Base-by-base conservation (phyloP, 2,113 vertebrate species). In the Pterocles orientalis region DNA sequence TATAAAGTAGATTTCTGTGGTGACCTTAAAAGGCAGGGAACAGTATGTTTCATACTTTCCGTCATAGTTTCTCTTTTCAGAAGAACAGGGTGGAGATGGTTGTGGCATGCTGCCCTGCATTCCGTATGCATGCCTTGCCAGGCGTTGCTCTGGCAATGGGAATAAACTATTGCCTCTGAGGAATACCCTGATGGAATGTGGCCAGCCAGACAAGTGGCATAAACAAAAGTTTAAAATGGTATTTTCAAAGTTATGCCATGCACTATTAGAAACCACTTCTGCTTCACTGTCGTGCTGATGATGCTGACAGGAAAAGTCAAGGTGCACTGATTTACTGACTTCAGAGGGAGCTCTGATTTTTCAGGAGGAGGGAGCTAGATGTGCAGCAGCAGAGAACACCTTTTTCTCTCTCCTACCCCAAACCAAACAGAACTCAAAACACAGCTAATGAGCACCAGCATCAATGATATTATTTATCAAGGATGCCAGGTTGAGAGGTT, bases 21-120 rank as follows among this genome's bases (percentile, higher is more conserved):
- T 94, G 86, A 10, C 95, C 88, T 12, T 96, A 95, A 94, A 97
- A 97, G 96, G 96, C 95, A 71, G 57, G 76, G 95, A 95, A 90
- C 82, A 66, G 25, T 36, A 10, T 2, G 65, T 87, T 84, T 65
- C 77, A 29, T 69, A 6, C 39, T 77, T 73, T 23, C 70, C 90
- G 14, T 65, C 61, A 0, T 26, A 33, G 75, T 20, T 8, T 65
- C 75, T 23, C 51, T 48, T 20, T 39, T 17, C 65, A 82, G 34
- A 41, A 72, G 78, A 25, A 65, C 92, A 88, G 95, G 93, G 91
- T 92, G 84, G 92, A 16, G 94, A 21, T 14, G 18, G 25, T n/a
- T 8, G 14, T 94, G 82, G 93, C 58, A 4, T 1, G 3, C 34
- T 90, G 89, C 93, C 95, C 86, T 77, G 71, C n/a, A 43, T 94